Percentiles rank a stretch among this genome's conserved stretches.
Evolutionary conservation across 2,888 invertebrate species (phyloP).

Genomic region (Temnothorax rugatulus): DNA sequence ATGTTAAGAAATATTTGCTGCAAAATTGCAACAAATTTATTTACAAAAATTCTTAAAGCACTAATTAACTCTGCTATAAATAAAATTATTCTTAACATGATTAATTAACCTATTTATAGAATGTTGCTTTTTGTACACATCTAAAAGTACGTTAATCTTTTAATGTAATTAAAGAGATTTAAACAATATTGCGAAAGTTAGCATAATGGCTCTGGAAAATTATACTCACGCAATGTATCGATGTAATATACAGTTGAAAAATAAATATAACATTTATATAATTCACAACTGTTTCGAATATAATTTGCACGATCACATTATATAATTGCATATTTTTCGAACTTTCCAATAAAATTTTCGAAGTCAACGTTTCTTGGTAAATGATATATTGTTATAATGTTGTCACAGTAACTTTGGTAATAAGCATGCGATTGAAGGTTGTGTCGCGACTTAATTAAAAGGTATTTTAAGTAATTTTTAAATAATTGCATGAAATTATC

Average conservation of each 20-base stretch:
- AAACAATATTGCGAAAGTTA: background rate
- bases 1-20: conserved; percentile 2
- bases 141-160: background rate
- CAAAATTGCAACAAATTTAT: conserved; percentile 21
- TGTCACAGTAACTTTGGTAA: background rate
- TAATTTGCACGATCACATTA: background rate
- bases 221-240: background rate
- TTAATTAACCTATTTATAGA: conserved; percentile 4
- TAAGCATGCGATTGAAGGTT: background rate
- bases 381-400: conserved; percentile 7
- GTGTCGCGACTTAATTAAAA: background rate
- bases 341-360: background rate
- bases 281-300: background rate
- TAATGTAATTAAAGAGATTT: background rate
- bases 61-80: conserved; percentile 1
- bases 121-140: background rate
- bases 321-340: background rate
- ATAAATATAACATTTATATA: conserved; percentile 1
- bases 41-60: conserved; percentile 8
- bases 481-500: conserved; percentile 1
- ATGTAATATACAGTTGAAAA: background rate
- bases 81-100: conserved; percentile 9
- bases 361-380: background rate
- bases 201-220: background rate
- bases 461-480: conserved; percentile 11